Conservation (phyloP, 92 coral and sea anemone species). For the Muricea muricata region DNA sequence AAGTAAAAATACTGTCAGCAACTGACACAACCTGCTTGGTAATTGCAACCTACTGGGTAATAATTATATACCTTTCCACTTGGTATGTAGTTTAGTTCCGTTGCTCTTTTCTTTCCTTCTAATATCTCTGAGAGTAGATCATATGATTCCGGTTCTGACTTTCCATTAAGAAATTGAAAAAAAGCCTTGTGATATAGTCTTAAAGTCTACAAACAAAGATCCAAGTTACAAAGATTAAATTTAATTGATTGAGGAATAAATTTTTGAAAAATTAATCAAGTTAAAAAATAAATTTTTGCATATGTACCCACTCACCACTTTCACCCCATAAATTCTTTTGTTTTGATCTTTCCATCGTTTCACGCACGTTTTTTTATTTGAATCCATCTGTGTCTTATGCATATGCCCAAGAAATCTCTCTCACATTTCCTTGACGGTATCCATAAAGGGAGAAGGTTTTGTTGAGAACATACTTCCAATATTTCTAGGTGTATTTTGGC, state of each 20-base stretch:
- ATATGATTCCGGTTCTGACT: slow-evolving; percentile 6
- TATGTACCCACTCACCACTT: neutral
- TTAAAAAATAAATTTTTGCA: too few species aligned
- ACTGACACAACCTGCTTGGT: neutral
- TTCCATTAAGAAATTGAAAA: slow-evolving; percentile 1
- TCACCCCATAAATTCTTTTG: slow-evolving; percentile 16
- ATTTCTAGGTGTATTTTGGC: neutral
- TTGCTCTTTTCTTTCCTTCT: neutral
- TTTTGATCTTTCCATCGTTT: slow-evolving; percentile 19
- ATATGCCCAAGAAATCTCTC: neutral
- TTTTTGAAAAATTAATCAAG: too few species aligned
- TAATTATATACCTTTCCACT: neutral
- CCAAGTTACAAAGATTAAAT: too few species aligned
- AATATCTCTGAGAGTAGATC: neutral
- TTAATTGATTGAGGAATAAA: too few species aligned
- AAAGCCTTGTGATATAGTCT: slow-evolving; percentile 2
- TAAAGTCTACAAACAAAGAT: neutral
- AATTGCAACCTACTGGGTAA: too few species aligned
- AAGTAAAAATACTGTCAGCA: too few species aligned
- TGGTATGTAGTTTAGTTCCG: slow-evolving; percentile 8
- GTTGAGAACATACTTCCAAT: neutral
- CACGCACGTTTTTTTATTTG: neutral
- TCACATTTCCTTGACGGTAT: slow-evolving; percentile 20
- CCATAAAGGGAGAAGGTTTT: slow-evolving; percentile 11
- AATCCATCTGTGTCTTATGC: neutral